Base-by-base conservation (phyloP, 1,140 invertebrate species). In the Diorhabda sublineata region DNA sequence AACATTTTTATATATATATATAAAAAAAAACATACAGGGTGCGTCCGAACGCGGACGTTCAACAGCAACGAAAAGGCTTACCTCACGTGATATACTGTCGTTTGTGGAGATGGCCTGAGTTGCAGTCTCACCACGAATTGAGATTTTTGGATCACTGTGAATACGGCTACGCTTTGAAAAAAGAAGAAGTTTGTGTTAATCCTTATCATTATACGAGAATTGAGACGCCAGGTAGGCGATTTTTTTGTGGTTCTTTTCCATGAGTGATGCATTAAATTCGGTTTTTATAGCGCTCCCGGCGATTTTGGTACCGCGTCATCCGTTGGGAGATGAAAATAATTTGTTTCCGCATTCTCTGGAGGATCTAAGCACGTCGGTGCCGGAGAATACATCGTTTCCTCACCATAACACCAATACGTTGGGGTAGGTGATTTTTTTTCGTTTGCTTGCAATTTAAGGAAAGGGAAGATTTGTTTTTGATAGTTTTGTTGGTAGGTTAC, bases 1-100 rank as follows among this genome's bases (percentile, higher is more conserved):
- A 26, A 26, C 26, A 26, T 26, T 26, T 26, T 1, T 26, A 26
- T 26, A 26, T 26, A 26, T 26, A 26, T 26, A 26, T 26, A n/a
- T n/a, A n/a, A 26, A 26, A 26, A 26, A 26, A 26, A 26, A 26
- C 26, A 26, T 26, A 26, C 26, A 88, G 87, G 81, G 85, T 85
- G 60, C 87, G 88, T 75, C 87, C 88, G 63, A 77, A 74, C 72
- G 71, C 77, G 45, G 86, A 86, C 69, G 83, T 85, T 81, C 83
- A 84, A 75, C 86, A 91, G 68, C 91, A 92, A 75, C 88, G 94
- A 47, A 98, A 98, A 84, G 95, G 96, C 67, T 83, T 98, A 74
- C 96, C 96, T 69, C 96, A 98, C 86, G 95, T 98, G 64, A 94
- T 96, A 76, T 96, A 97, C 80, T 98, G 96, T 82, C 89, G 95